Evolutionary conservation across 1,140 invertebrate species (phyloP), one percentile per base, ranked within the genome.

Genomic region (Dreissena polymorpha): DNA sequence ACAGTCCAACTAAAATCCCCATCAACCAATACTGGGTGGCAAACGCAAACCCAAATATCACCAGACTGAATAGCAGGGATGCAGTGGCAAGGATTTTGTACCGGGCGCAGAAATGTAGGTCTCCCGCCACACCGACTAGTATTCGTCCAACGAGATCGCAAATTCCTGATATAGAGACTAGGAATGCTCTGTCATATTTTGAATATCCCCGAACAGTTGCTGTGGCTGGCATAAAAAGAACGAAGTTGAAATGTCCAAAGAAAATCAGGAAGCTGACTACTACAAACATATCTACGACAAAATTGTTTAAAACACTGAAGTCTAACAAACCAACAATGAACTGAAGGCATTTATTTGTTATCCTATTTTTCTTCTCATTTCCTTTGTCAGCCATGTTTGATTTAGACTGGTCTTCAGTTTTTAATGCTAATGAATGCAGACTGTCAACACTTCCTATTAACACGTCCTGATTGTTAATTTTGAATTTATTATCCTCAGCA

Each of bases 221-320:
- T 53, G 85, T 80, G 12, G 78, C 27, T 13, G 90, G 90, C 76
- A 91, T 82, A 68, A 91, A 90, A 21, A 91, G 65, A 51, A 91
- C 85, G 65, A 89, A 89, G 77, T 90, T 91, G 68, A 90, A 90
- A 85, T 89, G 87, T 21, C 90, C 89, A 60, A 90, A 88, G 80
- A 90, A 90, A 18, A 84, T 78, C 0, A 91, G 55, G 80, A 91
- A 90, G 23, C 82, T 88, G 1, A 88, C 73, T 10, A 89, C 18
- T 16, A 78, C 80, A 67, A 85, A 88, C 39, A 90, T 86, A 16
- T 89, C 39, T 39, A 88, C 86, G 7, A 88, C 83, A 10, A 85
- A 87, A 79, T 83, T 89, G 73, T 82, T 83, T 27, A 91, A 81
- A 50, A 91, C 86, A 21, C 64, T 75, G 57, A 89, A 90, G 73